These are phyloP conservation scores for Syrmaticus mikado DNA, from an alignment of 2,113 vertebrate genomes.

Conservation along the genomic window DNA sequence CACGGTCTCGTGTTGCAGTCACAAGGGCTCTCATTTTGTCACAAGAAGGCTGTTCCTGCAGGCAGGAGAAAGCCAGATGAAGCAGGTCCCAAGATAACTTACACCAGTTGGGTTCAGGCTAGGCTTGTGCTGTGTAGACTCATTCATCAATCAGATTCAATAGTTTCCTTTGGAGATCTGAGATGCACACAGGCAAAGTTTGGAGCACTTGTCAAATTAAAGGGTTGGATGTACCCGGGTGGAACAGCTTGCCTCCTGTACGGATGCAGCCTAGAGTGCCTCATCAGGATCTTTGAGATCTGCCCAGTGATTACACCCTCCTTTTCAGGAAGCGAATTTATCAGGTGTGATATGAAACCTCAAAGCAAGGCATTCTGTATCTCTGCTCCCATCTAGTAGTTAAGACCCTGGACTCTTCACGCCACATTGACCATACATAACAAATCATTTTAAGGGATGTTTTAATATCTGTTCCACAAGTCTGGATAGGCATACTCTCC, in stretches of 20 bases:
- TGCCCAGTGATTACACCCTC: background rate
- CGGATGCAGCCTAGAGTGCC: background rate
- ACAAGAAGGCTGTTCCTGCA: background rate
- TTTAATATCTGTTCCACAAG: slow-evolving; percentile 7
- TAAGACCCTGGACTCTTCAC: background rate
- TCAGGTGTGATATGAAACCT: background rate
- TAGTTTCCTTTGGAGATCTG: background rate
- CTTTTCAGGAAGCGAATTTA: background rate
- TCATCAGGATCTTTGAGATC: background rate
- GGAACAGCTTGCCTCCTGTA: background rate
- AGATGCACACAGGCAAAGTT: background rate
- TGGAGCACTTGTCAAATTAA: background rate
- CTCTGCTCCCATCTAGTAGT: background rate
- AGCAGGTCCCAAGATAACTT: background rate
- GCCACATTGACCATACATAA: background rate
- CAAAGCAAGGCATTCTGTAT: background rate
- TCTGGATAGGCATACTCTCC: background rate
- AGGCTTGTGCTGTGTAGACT: background rate
- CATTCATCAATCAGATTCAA: background rate
- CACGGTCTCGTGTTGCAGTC: background rate
- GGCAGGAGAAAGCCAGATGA: background rate
- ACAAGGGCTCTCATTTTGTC: background rate
- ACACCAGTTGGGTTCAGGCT: background rate
- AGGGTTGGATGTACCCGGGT: background rate
- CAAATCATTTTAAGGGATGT: background rate